Conservation (phyloP, 1,140 invertebrate genomes). For the Diorhabda carinulata region DNA sequence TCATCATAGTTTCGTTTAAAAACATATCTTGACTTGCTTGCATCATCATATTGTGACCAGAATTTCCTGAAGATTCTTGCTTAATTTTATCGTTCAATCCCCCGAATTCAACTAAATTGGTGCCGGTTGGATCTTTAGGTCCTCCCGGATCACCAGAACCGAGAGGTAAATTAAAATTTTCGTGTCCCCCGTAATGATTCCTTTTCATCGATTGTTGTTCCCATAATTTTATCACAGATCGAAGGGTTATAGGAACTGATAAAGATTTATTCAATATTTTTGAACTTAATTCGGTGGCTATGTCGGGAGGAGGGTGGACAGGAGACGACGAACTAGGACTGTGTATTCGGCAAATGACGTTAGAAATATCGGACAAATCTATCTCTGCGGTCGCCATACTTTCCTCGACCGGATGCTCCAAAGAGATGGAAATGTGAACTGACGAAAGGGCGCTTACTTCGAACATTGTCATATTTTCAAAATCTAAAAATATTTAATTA, state of each 20-base stretch:
- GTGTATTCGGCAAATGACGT: constrained; percentile 60
- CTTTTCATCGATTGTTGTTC: constrained; percentile 48
- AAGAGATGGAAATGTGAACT: constrained; percentile 82
- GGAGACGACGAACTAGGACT: constrained; percentile 47
- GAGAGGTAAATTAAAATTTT: constrained; percentile 50
- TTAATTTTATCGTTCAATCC: constrained; percentile 52
- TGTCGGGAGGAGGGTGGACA: constrained; percentile 52
- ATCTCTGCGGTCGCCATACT: constrained; percentile 89
- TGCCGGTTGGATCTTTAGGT: constrained; percentile 49
- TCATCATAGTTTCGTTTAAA: constrained; percentile 42
- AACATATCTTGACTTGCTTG: constrained; percentile 42
- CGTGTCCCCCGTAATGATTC: constrained; percentile 44
- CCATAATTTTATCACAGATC: constrained; percentile 54
- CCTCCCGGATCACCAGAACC: constrained; percentile 47
- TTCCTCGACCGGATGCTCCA: constrained; percentile 91
- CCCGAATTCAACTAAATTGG: constrained; percentile 51
- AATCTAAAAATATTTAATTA: constrained; percentile 49
- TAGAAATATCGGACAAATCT: constrained; percentile 76
- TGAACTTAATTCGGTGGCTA: constrained; percentile 71
- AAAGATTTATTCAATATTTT: constrained; percentile 85
- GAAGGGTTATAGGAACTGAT: constrained; percentile 84
- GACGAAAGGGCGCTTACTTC: constrained; percentile 87
- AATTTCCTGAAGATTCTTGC: constrained; percentile 52
- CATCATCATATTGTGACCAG: constrained; percentile 42
- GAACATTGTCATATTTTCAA: constrained; percentile 80